Base-by-base conservation (phyloP, 2,113 vertebrate genomes). In the Syngnathoides biaculeatus region DNA sequence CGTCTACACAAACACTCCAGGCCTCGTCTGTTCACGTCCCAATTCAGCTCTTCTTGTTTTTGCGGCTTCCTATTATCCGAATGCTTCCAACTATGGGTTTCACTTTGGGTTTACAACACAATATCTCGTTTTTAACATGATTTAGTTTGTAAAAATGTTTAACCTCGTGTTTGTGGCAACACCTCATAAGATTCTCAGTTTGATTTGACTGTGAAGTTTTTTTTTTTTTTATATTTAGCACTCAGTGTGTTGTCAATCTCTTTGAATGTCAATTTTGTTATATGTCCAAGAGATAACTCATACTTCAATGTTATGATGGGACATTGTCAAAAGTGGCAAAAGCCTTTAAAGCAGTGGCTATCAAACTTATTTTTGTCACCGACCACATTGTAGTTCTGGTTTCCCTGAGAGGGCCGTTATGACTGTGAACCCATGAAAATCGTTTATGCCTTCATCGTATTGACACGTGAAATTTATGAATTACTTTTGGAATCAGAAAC, bases 21-120 rank as follows among this genome's bases (percentile, higher is more conserved):
- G 79, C 75, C 71, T 79, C 68, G 0, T 55, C 19, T 27, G 27
- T 15, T 6, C 45, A 47, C 17, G 17, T 47, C 19, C 15, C 12
- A 48, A 48, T 48, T 48, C 45, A 48, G 19, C 45, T 48, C 19
- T 48, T 13, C 22, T 27, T 56, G 11, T 56, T 17, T 3, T 27
- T 27, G 24, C 13, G 22, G 12, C 26, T 27, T 27, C 5, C 14
- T 56, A 8, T 56, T 6, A 3, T 0, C 2, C 45, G 14, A 43
- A 43, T 14, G 42, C 42, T 47, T 7, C 15, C 19, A 5, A 20
- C 19, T 47, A 19, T 47, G 15, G 17, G 17, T 17, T 19, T 47
- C 17, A 47, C 15, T 5, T 47, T 19, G 17, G 45, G 6, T 8
- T 19, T 19, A 47, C 8, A 47, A 17, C 17, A 7, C 17, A 5